Conservation (phyloP, 2,113 vertebrate species). For the Cettia cetti region DNA sequence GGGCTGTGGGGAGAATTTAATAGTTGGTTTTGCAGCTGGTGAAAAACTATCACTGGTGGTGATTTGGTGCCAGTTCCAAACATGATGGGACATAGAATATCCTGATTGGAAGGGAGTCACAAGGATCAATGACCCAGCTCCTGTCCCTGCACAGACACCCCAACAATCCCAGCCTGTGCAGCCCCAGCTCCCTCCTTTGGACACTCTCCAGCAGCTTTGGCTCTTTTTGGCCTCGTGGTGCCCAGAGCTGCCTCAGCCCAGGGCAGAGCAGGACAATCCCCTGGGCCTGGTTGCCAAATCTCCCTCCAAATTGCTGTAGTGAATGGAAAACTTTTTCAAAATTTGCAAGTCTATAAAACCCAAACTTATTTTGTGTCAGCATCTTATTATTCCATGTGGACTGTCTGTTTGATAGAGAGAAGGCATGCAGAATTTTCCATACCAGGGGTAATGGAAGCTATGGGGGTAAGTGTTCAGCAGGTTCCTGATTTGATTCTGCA, state of each 20-base stretch:
- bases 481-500: neutral
- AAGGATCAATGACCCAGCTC: fast-evolving
- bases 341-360: neutral
- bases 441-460: neutral
- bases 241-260: neutral
- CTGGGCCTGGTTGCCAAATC: neutral
- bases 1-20: too few relatives aligned
- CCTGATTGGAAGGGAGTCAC: neutral
- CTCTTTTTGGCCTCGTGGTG: fast-evolving
- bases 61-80: neutral
- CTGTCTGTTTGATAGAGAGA: neutral
- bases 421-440: neutral
- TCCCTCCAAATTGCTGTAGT: fast-evolving
- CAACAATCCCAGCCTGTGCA: neutral
- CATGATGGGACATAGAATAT: fast-evolving
- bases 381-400: neutral
- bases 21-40: neutral
- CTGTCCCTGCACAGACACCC: neutral
- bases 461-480: neutral
- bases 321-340: neutral
- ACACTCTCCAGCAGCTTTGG: neutral
- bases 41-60: neutral
- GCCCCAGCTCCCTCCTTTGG: neutral
- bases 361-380: neutral
- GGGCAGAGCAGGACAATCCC: neutral